Conservation (phyloP, 2,113 vertebrate genomes). For the Dicrurus megarhynchus region DNA sequence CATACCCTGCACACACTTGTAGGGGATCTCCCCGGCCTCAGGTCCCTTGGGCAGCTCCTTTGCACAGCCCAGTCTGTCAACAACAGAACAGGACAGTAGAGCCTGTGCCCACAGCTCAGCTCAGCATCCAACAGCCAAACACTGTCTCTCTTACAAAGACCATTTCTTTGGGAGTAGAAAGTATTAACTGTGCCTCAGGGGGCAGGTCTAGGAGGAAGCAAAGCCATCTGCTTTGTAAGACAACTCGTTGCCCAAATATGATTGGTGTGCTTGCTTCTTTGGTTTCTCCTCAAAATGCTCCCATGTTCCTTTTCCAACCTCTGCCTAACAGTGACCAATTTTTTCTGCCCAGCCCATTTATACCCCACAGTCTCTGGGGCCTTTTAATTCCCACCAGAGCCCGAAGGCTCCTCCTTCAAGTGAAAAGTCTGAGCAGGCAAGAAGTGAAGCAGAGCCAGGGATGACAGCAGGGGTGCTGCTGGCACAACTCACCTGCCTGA, state of each 20-base stretch:
- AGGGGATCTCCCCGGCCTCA: not conserved
- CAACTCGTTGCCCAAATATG: rapidly evolving
- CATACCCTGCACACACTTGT: not conserved
- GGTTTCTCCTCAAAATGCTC: not conserved
- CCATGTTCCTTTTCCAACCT: not conserved
- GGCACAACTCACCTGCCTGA: not conserved
- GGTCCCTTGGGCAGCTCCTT: not conserved
- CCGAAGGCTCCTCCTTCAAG: not conserved
- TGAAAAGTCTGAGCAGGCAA: not conserved
- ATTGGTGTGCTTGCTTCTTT: not conserved
- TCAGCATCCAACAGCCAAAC: not conserved
- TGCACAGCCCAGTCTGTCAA: not conserved
- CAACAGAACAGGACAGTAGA: not conserved
- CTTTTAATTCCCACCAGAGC: not conserved
- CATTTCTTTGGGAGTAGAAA: not conserved
- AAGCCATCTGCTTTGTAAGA: not conserved
- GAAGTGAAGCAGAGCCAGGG: not conserved
- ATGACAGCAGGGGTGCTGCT: not conserved
- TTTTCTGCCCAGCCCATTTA: not conserved
- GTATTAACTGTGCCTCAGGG: not conserved
- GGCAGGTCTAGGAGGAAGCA: not conserved
- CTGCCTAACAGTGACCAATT: not conserved
- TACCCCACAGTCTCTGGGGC: not conserved
- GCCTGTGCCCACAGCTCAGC: not conserved
- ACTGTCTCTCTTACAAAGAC: not conserved